Evolutionary conservation across 2,888 invertebrate genomes (phyloP).

Genomic region (Rhabditoides inermis): DNA sequence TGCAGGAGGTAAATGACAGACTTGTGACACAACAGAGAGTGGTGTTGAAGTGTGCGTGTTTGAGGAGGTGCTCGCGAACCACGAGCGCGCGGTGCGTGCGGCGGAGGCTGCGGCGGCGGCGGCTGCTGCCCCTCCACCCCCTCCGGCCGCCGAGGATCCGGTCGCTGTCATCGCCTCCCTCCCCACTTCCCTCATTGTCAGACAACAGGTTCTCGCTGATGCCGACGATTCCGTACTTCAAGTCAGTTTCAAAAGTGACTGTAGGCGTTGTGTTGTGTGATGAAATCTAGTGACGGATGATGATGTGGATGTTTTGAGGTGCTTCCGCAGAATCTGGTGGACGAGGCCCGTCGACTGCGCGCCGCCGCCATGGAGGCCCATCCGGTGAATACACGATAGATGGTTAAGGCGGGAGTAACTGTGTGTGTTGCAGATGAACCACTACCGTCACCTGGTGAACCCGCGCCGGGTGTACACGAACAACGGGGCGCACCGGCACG

Average conservation of each 20-base stretch:
- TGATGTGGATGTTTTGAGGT: conserved; percentile 25
- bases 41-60: no score
- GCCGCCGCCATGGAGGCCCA: conserved; percentile 57
- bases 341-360: conserved; percentile 72
- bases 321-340: conserved; percentile 71
- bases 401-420: background rate
- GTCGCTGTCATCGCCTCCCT: conserved; percentile 75
- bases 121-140: conserved; percentile 54
- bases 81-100: conserved; percentile 57
- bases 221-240: conserved; percentile 84
- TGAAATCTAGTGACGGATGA: no score
- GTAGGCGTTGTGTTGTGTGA: no score
- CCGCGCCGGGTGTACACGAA: background rate
- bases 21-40: no score
- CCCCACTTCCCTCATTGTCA: conserved; percentile 68
- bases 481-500: background rate
- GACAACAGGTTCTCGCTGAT: conserved; percentile 76
- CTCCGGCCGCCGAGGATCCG: conserved; percentile 54
- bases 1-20: conserved; percentile 73
- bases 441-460: background rate
- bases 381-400: background rate
- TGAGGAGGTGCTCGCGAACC: conserved; percentile 55
- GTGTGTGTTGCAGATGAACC: background rate
- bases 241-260: background rate
- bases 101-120: conserved; percentile 65